Percentiles rank a stretch among this genome's conserved stretches.
phyloP scores from a whole-genome alignment of 1,140 invertebrate genomes.

The Tetragnatha versicolor region DNA sequence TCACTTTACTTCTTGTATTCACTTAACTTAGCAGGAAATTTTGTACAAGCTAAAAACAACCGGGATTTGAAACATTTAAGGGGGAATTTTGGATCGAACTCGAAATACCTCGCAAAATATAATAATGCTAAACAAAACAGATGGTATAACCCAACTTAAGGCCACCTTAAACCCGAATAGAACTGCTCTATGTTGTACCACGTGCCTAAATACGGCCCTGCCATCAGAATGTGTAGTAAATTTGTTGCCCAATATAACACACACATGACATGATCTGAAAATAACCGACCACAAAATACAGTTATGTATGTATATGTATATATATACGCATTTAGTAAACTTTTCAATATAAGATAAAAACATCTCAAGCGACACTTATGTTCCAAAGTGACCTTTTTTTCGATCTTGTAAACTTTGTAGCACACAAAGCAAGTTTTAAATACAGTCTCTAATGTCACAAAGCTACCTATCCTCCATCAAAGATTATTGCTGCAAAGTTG shows the following conservation, averaged over 20 bases:
- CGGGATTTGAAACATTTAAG: too few species aligned
- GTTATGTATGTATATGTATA: constrained; percentile 49
- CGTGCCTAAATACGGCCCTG: too few species aligned
- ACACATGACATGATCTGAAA: constrained; percentile 43
- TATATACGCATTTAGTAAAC: constrained; percentile 55
- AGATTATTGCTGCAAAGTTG: constrained; percentile 54
- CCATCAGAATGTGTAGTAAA: constrained; percentile 43
- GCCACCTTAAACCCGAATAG: too few species aligned
- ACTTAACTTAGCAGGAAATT: too few species aligned
- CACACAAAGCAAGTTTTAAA: constrained; percentile 48
- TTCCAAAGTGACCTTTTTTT: constrained; percentile 28
- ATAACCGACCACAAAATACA: constrained; percentile 54
- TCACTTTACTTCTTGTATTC: too few species aligned
- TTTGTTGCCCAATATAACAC: constrained; percentile 25
- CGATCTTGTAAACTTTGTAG: constrained; percentile 35
- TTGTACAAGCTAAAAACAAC: too few species aligned
- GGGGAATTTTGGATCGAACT: too few species aligned
- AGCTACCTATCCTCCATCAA: constrained; percentile 41
- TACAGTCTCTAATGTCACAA: constrained; percentile 50
- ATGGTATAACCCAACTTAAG: too few species aligned
- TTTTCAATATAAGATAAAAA: constrained; percentile 55
- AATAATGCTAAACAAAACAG: too few species aligned
- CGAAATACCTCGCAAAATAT: too few species aligned
- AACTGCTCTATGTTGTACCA: too few species aligned
- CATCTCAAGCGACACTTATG: constrained; percentile 53